These are phyloP conservation scores for Probaryconus sp. DNA, from an alignment of 1,140 invertebrate species.

Conservation along the genomic window DNA sequence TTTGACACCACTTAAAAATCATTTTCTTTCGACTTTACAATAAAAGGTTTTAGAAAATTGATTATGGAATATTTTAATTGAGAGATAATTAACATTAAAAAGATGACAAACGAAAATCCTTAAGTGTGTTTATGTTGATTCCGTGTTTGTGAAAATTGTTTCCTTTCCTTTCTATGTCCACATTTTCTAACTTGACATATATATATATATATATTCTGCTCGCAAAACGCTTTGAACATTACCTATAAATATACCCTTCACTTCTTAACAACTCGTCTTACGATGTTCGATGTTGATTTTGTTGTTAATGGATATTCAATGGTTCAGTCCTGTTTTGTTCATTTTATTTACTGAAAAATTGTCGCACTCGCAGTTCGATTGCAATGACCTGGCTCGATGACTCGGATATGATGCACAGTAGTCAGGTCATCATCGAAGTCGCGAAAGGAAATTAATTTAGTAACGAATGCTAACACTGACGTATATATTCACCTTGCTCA, in stretches of 20 bases:
- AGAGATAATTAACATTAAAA: too few relatives aligned
- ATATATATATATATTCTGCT: constrained; percentile 1
- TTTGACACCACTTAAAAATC: too few relatives aligned
- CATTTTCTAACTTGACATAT: constrained; percentile 8
- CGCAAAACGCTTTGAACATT: constrained; percentile 7
- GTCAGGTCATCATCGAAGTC: constrained; percentile 45
- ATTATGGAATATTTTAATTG: too few relatives aligned
- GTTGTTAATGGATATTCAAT: constrained; percentile 23
- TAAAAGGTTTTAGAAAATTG: too few relatives aligned
- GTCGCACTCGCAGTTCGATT: constrained; percentile 26
- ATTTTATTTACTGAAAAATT: constrained; percentile 27
- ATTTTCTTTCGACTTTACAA: too few relatives aligned
- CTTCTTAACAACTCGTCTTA: constrained; percentile 1
- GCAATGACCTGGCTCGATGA: constrained; percentile 33
- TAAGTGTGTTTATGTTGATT: constrained; percentile 28
- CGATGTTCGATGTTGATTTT: constrained; percentile 21
- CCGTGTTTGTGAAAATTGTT: constrained; percentile 11
- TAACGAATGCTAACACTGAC: constrained; percentile 76
- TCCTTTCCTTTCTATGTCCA: constrained; percentile 3
- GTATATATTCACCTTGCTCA: constrained; percentile 79
- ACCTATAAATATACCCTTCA: neutral
- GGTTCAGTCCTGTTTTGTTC: constrained; percentile 6
- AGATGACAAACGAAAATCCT: constrained; percentile 33
- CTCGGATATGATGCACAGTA: constrained; percentile 22
- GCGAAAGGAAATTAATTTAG: constrained; percentile 53